Evolutionary conservation across 2,888 invertebrate species (phyloP), one percentile per base, ranked within the genome.

Genomic region (Euplexia lucipara): DNA sequence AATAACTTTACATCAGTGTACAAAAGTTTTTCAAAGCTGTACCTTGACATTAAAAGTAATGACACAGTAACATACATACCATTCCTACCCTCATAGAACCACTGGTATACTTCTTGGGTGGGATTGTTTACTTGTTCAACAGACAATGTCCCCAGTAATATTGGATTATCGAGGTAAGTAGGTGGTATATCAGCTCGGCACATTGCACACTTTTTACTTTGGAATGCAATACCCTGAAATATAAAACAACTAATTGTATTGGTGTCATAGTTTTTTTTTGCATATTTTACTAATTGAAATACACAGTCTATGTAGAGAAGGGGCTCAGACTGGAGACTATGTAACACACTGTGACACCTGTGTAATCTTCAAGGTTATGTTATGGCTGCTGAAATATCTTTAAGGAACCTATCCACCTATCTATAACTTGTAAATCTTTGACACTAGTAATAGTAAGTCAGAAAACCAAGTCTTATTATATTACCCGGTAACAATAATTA

Each of bases 81-180:
- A 96, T 98, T 98, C 83, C 98, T 95, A 26, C 99, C 99, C 95
- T 99, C 99, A 89, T 99, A 99, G 92, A 98, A 99, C 99, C 99
- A 99, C 84, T 98, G 98, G 85, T 97, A 98, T 30, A 97, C 97
- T 84, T 97, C 97, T 83, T 97, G 96, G 7, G 94, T 92, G 42
- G 95, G 89, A 70, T 92, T 92, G 37, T 88, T 72, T 39, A 71
- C 76, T 69, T 86, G 84, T 34, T 85, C 83, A 37, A 75, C 57
- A 61, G 84, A 70, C 39, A 80, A 45, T 62, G 87, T 87, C 64
- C 97, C 96, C 32, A 99, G 94, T 51, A 99, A 91, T 53, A 97
- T 96, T 1, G 99, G 99, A 88, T 98, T 97, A 79, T 98, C 97
- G 42, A 99, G 95, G 88, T 98, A 99, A 89, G 98, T 98, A 32